phyloP scores from a whole-genome alignment of 1,140 invertebrate species.

The Asobara japonica region DNA sequence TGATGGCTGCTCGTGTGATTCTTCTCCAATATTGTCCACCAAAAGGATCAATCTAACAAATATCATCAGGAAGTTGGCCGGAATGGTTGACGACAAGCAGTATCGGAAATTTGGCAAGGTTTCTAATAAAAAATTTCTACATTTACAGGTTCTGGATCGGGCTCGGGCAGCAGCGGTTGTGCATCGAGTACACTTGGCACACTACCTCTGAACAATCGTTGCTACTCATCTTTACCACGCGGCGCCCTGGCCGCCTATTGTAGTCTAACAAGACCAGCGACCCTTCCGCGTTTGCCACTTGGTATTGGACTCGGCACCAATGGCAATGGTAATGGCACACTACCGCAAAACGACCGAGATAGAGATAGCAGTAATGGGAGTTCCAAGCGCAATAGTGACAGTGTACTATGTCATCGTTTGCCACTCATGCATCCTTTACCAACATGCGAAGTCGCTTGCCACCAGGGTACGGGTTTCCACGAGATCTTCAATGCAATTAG shows the following conservation, averaged over 20 bases:
- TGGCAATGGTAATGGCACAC: conserved; percentile 42
- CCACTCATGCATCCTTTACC: conserved; percentile 67
- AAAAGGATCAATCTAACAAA: too few relatives aligned
- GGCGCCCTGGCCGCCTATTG: conserved; percentile 60
- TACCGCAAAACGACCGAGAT: conserved; percentile 50
- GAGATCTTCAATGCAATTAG: conserved; percentile 64
- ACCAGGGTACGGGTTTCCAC: conserved; percentile 64
- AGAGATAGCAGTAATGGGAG: conserved; percentile 58
- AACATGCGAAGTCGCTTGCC: conserved; percentile 63
- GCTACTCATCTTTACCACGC: conserved; percentile 64
- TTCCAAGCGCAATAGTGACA: conserved; percentile 68
- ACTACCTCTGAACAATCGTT: conserved; percentile 51
- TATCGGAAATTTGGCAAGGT: neutral
- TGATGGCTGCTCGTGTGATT: too few relatives aligned
- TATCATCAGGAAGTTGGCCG: too few relatives aligned
- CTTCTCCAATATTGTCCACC: too few relatives aligned
- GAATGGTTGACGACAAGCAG: too few relatives aligned
- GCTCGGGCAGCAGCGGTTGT: conserved; percentile 63
- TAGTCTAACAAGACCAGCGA: conserved; percentile 61
- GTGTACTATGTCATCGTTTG: conserved; percentile 66
- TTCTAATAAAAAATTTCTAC: conserved; percentile 15
- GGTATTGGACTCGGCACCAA: conserved; percentile 52
- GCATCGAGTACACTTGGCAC: conserved; percentile 58
- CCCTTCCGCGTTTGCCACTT: conserved; percentile 62
- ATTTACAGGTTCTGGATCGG: conserved; percentile 59